Evolutionary conservation across 2,888 invertebrate genomes (phyloP).

Genomic region (Plagodis dolabraria): DNA sequence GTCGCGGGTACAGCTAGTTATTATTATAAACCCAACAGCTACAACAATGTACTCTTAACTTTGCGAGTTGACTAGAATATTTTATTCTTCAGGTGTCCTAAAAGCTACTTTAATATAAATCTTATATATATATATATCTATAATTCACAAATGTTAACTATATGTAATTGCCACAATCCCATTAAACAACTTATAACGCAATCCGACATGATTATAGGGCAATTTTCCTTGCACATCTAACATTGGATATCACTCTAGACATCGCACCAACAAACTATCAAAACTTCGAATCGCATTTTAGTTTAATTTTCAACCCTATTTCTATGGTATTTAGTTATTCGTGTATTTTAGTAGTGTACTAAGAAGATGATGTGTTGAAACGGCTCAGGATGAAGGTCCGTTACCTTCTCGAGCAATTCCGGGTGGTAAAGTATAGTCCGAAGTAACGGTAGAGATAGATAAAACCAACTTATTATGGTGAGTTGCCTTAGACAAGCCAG

Average conservation of each 20-base stretch:
- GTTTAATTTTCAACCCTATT: constrained; percentile 32
- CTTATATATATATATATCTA: neutral
- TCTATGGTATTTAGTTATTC: neutral
- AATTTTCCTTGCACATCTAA: constrained; percentile 55
- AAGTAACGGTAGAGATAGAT: constrained; percentile 56
- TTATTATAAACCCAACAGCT: no score
- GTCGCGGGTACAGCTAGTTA: no score
- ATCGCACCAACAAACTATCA: constrained; percentile 17
- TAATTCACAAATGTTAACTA: constrained; percentile 3
- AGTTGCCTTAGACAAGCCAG: no score
- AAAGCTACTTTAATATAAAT: no score
- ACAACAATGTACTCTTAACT: no score
- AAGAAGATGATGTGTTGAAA: constrained; percentile 10
- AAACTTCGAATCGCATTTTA: neutral
- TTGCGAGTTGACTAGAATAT: no score
- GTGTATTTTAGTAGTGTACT: constrained; percentile 3
- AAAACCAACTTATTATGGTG: constrained; percentile 25
- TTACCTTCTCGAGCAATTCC: constrained; percentile 64
- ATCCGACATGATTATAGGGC: constrained; percentile 52
- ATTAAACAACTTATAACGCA: constrained; percentile 25
- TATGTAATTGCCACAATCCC: constrained; percentile 17
- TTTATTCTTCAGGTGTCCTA: no score
- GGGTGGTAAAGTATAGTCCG: constrained; percentile 55
- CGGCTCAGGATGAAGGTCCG: constrained; percentile 38
- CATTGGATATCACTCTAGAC: constrained; percentile 49